Conservation (phyloP, 2,113 vertebrate species). For the Cettia cetti region DNA sequence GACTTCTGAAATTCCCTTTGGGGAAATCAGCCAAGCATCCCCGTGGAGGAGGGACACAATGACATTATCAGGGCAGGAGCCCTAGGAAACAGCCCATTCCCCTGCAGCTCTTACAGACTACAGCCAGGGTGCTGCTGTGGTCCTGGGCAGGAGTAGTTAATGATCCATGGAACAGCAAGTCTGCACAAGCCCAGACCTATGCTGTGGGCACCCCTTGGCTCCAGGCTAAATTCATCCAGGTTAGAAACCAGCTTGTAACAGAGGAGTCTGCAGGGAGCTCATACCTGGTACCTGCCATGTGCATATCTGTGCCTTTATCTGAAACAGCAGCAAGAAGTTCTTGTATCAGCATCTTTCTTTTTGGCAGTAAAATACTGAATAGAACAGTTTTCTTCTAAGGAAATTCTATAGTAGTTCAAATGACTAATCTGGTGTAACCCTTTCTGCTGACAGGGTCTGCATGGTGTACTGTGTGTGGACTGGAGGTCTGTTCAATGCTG, state of each 20-base stretch:
- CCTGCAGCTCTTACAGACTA: neutral
- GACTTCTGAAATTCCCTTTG: neutral
- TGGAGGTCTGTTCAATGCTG: neutral
- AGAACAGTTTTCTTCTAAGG: neutral
- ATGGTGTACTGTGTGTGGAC: rapidly evolving
- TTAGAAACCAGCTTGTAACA: neutral
- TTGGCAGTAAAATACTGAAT: neutral
- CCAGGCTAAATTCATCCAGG: neutral
- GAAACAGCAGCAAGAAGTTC: neutral
- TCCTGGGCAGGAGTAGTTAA: neutral
- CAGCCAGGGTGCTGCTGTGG: neutral
- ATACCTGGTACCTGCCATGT: rapidly evolving
- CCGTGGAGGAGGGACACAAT: rapidly evolving
- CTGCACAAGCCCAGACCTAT: neutral
- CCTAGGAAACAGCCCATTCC: neutral
- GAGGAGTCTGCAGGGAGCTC: neutral
- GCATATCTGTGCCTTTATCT: neutral
- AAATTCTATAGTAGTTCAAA: neutral
- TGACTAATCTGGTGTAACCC: neutral
- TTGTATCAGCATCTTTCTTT: neutral
- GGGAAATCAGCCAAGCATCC: neutral
- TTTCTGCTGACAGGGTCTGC: neutral
- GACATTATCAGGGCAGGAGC: rapidly evolving
- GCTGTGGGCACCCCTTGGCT: neutral
- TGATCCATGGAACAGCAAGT: neutral